Evolutionary conservation across 2,888 invertebrate species (phyloP), one percentile per base, ranked within the genome.

Genomic region (Heliconius hortense): DNA sequence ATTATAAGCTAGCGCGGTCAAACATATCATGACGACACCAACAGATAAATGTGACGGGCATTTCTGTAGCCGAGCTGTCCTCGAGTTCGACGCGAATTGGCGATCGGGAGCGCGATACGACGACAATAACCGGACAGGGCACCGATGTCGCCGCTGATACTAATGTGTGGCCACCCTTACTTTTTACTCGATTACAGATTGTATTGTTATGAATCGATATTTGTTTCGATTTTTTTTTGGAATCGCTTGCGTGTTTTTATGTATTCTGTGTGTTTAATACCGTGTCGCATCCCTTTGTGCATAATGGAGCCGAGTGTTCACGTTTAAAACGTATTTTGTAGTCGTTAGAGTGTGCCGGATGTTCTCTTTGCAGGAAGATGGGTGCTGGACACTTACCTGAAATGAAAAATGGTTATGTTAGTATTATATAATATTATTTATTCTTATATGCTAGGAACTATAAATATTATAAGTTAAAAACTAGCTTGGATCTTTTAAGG

Each of bases 121-220:
- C 87, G 90, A 91, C 91, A 92, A 91, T 89, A 88, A 85, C 85
- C 87, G 83, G 89, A 90, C 89, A 88, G 88, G 81, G 84, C 84
- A 73, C 77, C 88, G 87, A 88, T 87, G 83, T 84, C 82, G 81
- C 80, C 82, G 79, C 80, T 85, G 90, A 90, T 90, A 89, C 87
- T 81, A 83, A 89, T 89, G 90, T 92, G 91, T 91, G 90, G 88
- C 84, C 89, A 88, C 89, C 89, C 88, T 88, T 87, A 87, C 89
- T 86, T 87, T 86, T 91, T 90, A 86, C 87, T 87, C 89, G 92
- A 92, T 92, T 88, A 82, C 83, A 86, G 90, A 92, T 93, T 92
- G 91, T 91, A 93, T 93, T 93, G 92, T 91, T 91, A 93, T 90
- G 88, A 91, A 89, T 90, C 89, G 89, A 90, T 90, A 92, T 91